Evolutionary conservation across 2,113 vertebrate species (phyloP).

Genomic region (Bothrops jararaca): DNA sequence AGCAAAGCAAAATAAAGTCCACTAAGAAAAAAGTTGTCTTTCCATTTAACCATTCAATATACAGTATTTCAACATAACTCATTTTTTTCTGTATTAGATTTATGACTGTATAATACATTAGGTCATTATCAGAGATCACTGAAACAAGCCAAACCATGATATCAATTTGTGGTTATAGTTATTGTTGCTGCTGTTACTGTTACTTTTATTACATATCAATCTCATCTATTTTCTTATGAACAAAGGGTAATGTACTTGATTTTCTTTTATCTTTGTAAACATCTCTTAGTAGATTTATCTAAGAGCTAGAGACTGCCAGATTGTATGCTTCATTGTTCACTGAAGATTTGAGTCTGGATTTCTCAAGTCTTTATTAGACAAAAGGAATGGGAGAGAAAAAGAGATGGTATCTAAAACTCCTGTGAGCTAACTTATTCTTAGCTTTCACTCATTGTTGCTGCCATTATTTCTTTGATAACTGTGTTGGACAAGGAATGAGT

Average conservation of each 20-base stretch:
- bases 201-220: neutral
- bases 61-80: neutral
- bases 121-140: neutral
- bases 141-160: neutral
- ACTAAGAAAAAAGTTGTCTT: neutral
- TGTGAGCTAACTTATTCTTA: neutral
- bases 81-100: neutral
- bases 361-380: neutral
- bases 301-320: neutral
- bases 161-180: neutral
- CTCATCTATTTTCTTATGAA: neutral
- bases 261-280: neutral
- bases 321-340: neutral
- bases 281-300: neutral
- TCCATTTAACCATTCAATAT: neutral
- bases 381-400: neutral
- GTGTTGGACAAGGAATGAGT: neutral
- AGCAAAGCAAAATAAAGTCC: neutral
- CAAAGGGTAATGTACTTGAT: neutral
- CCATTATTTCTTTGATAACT: neutral
- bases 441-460: neutral
- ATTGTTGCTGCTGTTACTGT: neutral
- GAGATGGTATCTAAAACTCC: neutral
- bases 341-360: neutral
- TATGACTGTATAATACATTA: neutral